Base-by-base conservation (phyloP, 64 coral and sea anemone genomes). In the Porites lutea region DNA sequence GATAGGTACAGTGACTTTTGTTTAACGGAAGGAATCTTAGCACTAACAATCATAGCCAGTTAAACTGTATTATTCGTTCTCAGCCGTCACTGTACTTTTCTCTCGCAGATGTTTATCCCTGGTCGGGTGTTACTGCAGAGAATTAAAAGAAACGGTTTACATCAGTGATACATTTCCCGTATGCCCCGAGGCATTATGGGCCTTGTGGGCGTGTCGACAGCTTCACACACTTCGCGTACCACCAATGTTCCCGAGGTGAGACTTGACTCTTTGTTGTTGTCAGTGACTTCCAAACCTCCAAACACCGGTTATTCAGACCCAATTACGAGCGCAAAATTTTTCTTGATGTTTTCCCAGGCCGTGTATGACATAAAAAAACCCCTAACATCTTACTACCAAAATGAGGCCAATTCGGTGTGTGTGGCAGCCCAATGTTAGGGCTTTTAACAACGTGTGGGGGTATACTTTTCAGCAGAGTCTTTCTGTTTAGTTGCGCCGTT, bases 161-260 rank as follows among this genome's bases (percentile, higher is more conserved):
- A 88, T 94, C 49, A 97, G 92, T 81, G 92, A 93, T 62, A 76
- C 71, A 23, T 97, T 79, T 89, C 95, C 95, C 63, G 95, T 88
- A 86, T 94, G 95, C 43, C 91, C 95, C 19, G 95, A 97, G 88
- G 88, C 95, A 57, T 77, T 97, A 12, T 97, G 95, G 95, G 83
- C 95, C 5, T 65, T 97, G 43, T 94, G 88, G 91, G 82, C 86
- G 11, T 97, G 95, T 60, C 87, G 95, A 15, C 87, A 91, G 15
- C 89, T 97, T 12, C 16, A 75, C 4, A 87, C 55, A 7, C 92
- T 97, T 27, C 82, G 93, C 27, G 71, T 97, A 18, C 92, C 95
- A 2, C 92, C 92, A 1, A 75, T 97, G 92, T 86, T 68, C 71
- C 88, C 92, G 6, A 82, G 92, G 95, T 97, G 91, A 37, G 52